Percentiles rank a stretch among this genome's conserved stretches.
Evolutionary conservation across 2,797 vertebrate genomes (phyloP).

Genomic region (Sciaenops ocellatus): DNA sequence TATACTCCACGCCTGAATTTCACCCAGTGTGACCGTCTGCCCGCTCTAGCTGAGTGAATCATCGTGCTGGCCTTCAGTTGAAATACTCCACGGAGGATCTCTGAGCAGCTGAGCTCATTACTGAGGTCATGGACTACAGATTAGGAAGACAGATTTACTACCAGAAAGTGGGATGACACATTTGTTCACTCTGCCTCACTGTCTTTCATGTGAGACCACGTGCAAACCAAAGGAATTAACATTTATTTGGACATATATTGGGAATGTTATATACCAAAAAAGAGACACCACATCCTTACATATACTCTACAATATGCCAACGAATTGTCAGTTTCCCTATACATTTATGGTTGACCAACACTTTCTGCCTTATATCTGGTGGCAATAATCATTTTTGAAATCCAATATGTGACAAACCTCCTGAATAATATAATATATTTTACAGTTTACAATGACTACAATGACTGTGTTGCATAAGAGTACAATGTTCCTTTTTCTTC

Average conservation of each 20-base stretch:
- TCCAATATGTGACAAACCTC: background rate
- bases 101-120: constrained; percentile 73
- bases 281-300: background rate
- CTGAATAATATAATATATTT: background rate
- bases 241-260: background rate
- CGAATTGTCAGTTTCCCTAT: background rate
- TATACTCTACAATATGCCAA: background rate
- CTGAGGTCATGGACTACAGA: constrained; percentile 62
- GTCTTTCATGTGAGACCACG: background rate
- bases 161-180: constrained; percentile 53
- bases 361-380: background rate
- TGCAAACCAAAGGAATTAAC: background rate
- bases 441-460: too few species aligned
- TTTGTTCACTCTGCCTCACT: background rate
- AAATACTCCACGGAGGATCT: constrained; percentile 38
- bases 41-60: constrained; percentile 17
- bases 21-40: background rate
- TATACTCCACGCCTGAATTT: background rate
- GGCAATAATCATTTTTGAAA: background rate
- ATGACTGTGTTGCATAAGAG: background rate
- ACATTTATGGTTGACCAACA: background rate
- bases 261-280: background rate
- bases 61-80: constrained; percentile 16
- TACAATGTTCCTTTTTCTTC: background rate
- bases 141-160: constrained; percentile 66